Evolutionary conservation across 2,888 invertebrate genomes (phyloP), one percentile per base, ranked within the genome.

Genomic region (Himalopsyche kuldschensis): DNA sequence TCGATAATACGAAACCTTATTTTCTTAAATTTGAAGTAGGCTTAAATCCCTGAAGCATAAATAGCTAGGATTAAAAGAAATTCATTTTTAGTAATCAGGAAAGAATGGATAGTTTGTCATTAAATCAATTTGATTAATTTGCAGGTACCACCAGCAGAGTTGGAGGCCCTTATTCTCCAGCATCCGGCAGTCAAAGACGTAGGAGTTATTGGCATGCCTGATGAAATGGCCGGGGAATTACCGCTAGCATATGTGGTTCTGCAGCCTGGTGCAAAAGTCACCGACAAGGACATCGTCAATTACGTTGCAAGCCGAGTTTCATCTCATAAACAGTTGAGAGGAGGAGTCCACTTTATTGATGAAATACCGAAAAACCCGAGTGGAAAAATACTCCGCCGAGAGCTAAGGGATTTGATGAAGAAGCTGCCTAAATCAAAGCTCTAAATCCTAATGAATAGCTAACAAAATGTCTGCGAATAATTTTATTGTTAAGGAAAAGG

Each of bases 61-160:
- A 32, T 32, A 32, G 32, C 32, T 32, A 32, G 6, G 32, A 32
- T 32, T 5, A 32, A 32, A 32, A 5, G 32, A 32, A 32, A 32
- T 5, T 32, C 5, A 32, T 32, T 32, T 32, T 4, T 5, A 32
- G 6, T 35, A 8, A 35, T 35, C 15, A 41, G 41, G 15, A 11
- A 41, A 11, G 3, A 41, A n/a, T n/a, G n/a, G n/a, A n/a, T n/a
- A n/a, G n/a, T n/a, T n/a, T n/a, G n/a, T n/a, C n/a, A n/a, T n/a
- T n/a, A n/a, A n/a, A n/a, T n/a, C 3, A 15, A 41, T 41, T 41
- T 15, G 15, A 6, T 55, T 24, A 75, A 63, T 32, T 85, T 87
- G 0, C 88, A 95, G 94, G 94, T 94, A 55, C 95, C 97, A 0
- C 97, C 97, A 3, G 97, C 97, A 0, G 97, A 98, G 90, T 90